Percentiles rank a stretch among this genome's conserved stretches.
These are phyloP conservation scores for Cheirogaleus major DNA, from an alignment of 2,797 vertebrate species.

Conservation along the genomic window DNA sequence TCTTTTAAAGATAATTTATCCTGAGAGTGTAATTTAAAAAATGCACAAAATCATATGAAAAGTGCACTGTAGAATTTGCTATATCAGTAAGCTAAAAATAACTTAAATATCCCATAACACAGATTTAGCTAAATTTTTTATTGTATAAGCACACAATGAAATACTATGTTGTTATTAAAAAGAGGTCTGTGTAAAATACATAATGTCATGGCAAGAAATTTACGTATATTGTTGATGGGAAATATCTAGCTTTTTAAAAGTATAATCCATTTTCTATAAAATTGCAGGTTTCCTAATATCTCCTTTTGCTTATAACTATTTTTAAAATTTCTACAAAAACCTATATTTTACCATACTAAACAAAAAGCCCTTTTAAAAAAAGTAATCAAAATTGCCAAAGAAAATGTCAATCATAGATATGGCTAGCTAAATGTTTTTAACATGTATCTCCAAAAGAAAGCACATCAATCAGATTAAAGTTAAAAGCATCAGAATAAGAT, in stretches of 20 bases:
- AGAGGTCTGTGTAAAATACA: not conserved
- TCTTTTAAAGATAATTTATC: not conserved
- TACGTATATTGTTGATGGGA: not conserved
- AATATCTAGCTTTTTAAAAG: not conserved
- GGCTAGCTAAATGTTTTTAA: not conserved
- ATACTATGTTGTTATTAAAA: not conserved
- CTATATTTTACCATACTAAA: not conserved
- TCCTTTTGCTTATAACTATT: not conserved
- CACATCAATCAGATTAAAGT: not conserved
- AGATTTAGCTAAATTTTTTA: not conserved
- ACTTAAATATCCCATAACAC: not conserved
- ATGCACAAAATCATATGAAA: not conserved
- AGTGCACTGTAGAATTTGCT: not conserved
- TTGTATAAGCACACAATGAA: not conserved
- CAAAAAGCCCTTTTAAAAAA: not conserved
- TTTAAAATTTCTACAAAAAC: not conserved
- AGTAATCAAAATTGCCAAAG: not conserved
- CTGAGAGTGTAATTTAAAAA: not conserved
- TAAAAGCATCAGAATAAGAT: not conserved
- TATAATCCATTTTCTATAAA: not conserved
- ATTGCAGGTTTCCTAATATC: not conserved
- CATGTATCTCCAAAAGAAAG: not conserved
- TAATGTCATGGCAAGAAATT: not conserved
- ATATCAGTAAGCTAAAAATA: slow-evolving; percentile 3
- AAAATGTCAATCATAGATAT: not conserved